A percentile compares a stretch with the other conserved stretches of the same genome.
These are phyloP conservation scores for Apodemus sylvaticus DNA, from an alignment of 2,113 vertebrate species.

Conservation along the genomic window DNA sequence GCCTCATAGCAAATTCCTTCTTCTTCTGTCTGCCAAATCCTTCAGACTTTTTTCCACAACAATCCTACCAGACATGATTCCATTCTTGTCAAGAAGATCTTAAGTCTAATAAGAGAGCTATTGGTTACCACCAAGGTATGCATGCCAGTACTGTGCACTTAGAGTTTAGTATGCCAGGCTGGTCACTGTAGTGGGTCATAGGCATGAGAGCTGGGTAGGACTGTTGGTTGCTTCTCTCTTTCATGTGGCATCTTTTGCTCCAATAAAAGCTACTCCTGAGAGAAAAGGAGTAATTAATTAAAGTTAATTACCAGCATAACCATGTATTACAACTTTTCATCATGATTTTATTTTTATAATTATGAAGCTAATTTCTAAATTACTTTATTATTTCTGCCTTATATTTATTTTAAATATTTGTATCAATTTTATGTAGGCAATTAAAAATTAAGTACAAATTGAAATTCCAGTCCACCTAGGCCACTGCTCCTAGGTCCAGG, in stretches of 20 bases:
- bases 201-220: neutral
- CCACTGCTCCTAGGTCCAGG: neutral
- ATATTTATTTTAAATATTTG: conserved; percentile 19
- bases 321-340: neutral
- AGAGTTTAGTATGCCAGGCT: too few species aligned
- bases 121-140: neutral
- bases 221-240: neutral
- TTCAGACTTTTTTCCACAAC: neutral
- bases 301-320: neutral
- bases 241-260: neutral
- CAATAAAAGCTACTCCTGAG: neutral
- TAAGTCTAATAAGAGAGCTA: neutral
- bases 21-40: neutral
- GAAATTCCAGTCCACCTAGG: neutral
- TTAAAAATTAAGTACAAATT: conserved; percentile 35
- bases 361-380: conserved; percentile 2
- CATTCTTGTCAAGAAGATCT: neutral
- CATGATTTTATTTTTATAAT: neutral
- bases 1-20: neutral
- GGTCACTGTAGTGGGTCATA: too few species aligned
- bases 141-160: neutral
- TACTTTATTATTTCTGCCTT: neutral
- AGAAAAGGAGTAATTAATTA: neutral
- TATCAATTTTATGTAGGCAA: neutral
- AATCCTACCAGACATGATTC: neutral